These are phyloP conservation scores for Microcebus jonahi DNA, from an alignment of 2,113 vertebrate genomes.

Conservation along the genomic window DNA sequence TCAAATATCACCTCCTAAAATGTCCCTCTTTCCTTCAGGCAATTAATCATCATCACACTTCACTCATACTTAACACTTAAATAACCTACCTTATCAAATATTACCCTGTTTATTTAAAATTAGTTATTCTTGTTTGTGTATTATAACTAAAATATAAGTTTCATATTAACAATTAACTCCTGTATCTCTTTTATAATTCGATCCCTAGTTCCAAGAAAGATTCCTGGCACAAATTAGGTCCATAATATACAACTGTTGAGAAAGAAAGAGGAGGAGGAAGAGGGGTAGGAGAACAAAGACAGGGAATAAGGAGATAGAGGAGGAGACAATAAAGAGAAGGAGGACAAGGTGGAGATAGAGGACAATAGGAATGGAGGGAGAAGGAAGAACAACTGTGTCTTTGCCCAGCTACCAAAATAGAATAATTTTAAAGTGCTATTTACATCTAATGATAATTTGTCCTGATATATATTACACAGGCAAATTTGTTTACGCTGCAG, in stretches of 20 bases:
- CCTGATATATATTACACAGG: not conserved
- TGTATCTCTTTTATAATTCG: not conserved
- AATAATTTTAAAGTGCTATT: not conserved
- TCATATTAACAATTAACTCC: not conserved
- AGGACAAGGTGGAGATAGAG: not conserved
- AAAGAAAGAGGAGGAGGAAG: not conserved
- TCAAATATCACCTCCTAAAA: not conserved
- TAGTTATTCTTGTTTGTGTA: not conserved
- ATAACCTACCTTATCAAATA: not conserved
- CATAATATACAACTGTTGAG: not conserved
- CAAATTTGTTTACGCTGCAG: not conserved
- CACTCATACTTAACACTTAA: not conserved
- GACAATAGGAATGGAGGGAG: not conserved
- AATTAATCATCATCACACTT: not conserved
- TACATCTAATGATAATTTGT: not conserved
- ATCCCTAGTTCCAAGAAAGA: not conserved
- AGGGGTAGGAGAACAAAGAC: accelerated
- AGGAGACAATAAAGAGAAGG: not conserved
- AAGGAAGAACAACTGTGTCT: not conserved
- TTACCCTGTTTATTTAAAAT: not conserved
- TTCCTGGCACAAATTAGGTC: not conserved
- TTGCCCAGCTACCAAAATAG: not conserved
- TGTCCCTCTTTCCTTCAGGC: not conserved
- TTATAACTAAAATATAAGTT: not conserved
- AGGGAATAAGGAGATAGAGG: not conserved